A percentile compares a stretch with the other conserved stretches of the same genome.
These are phyloP conservation scores for Yoshiicerus persimilis DNA, from an alignment of 1,140 invertebrate species.

Conservation along the genomic window DNA sequence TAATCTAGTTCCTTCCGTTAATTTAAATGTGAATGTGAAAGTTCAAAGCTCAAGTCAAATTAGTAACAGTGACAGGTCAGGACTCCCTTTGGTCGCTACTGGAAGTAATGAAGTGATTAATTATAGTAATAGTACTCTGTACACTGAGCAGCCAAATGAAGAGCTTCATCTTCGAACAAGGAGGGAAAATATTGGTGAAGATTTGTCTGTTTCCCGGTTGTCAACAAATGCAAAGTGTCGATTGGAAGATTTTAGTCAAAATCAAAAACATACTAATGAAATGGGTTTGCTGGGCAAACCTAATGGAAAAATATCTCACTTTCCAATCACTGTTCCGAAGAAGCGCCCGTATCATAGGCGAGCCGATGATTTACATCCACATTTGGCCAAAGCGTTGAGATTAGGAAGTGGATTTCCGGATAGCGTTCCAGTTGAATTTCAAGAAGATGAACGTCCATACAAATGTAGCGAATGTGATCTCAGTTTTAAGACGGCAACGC, in stretches of 20 bases:
- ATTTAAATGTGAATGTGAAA: neutral
- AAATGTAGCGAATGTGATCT: slow-evolving; percentile 29
- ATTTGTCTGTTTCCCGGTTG: neutral
- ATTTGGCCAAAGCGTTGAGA: slow-evolving; percentile 1
- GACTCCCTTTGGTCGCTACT: neutral
- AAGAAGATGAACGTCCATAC: slow-evolving; percentile 18
- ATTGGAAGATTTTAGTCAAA: neutral
- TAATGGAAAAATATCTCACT: neutral
- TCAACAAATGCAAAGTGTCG: neutral
- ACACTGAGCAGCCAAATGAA: neutral
- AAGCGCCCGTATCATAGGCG: neutral
- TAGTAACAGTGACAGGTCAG: neutral
- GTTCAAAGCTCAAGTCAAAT: neutral
- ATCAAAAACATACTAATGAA: neutral
- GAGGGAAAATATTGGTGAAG: neutral
- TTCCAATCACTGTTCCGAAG: neutral
- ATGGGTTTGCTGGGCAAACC: neutral
- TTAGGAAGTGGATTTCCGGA: neutral
- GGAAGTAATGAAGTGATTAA: neutral
- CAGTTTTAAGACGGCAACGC: slow-evolving; percentile 24
- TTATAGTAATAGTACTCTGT: neutral
- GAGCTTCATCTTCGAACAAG: neutral
- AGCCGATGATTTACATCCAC: neutral
- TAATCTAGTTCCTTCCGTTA: neutral
- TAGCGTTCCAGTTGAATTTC: neutral